Evolutionary conservation across 2,888 invertebrate genomes (phyloP), one percentile per base, ranked within the genome.

Genomic region (Ophonus ardosiacus): DNA sequence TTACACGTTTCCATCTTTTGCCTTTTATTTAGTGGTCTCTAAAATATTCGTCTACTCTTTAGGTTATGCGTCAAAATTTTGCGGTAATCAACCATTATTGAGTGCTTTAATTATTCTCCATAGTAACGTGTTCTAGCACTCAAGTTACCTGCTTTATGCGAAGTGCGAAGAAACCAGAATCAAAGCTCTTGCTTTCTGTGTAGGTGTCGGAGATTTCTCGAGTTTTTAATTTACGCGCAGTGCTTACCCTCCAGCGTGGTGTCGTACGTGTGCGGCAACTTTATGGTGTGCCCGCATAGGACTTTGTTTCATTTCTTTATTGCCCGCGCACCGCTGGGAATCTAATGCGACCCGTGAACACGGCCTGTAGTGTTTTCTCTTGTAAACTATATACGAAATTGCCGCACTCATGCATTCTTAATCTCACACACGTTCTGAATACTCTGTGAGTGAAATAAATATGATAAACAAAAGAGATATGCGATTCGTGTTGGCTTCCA

Each of bases 251-350:
- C 38, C 76, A 7, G 31, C 21, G 13, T 17, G 21, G 18, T 61
- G 18, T n/a, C 43, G 81, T 65, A 81, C 81, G 81, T 81, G 81
- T 81, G 21, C 40, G 18, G 51, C 63, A 61, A 65, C 65, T 81
- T 83, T 83, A 83, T 83, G 43, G 83, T 74, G 15, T 40, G 57
- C 74, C 82, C 57, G 71, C 71, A 31, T 38, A 71, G 71, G 74
- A 83, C 61, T 83, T 57, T 31, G 83, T 83, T 83, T 83, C 83
- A 83, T 74, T 83, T 83, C 83, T 83, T 83, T 83, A 83, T 83
- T 83, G 76, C 76, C 15, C 68, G 71, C 31, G 82, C 71, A 71
- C 82, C 43, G 71, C 71, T 71, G 71, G 71, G 74, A 59, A 83
- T 83, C 83, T 83, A 83, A 83, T 83, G 83, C 74, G 74, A 59